Evolutionary conservation across 2,888 invertebrate genomes (phyloP).

Genomic region (Corbicula japonica): DNA sequence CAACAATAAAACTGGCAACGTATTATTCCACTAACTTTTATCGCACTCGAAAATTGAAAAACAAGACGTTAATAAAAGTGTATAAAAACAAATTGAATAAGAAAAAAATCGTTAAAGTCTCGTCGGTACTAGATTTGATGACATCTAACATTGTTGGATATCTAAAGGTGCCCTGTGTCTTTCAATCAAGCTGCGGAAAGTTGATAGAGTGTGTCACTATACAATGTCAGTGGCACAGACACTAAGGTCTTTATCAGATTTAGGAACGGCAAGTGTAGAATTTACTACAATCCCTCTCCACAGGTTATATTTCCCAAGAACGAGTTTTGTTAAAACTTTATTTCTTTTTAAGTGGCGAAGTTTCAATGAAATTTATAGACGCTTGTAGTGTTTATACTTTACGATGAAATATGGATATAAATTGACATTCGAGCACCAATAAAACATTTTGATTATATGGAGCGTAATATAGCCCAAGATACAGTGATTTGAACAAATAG

Average conservation of each 20-base stretch:
- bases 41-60: neutral
- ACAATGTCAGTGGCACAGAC: slow-evolving; percentile 1
- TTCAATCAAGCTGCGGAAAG: slow-evolving; percentile 11
- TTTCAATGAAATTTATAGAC: slow-evolving; percentile 8
- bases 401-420: slow-evolving; percentile 11
- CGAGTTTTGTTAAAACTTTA: slow-evolving; percentile 10
- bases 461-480: too few relatives aligned
- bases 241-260: too few relatives aligned
- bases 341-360: slow-evolving; percentile 13
- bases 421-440: slow-evolving; percentile 10
- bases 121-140: neutral
- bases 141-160: slow-evolving; percentile 9
- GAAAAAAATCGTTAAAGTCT: neutral
- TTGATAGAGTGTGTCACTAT: slow-evolving; percentile 8
- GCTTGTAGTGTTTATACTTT: neutral
- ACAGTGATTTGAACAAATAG: too few relatives aligned
- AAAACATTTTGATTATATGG: too few relatives aligned
- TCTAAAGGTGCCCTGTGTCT: neutral
- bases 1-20: slow-evolving; percentile 19
- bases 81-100: neutral
- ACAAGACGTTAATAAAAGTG: slow-evolving; percentile 11
- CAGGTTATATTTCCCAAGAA: slow-evolving; percentile 7
- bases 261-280: too few relatives aligned
- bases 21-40: neutral
- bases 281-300: neutral